A percentile compares a stretch with the other conserved stretches of the same genome.
These are phyloP conservation scores for Benthosema pterotum DNA, from an alignment of 2,797 vertebrate genomes.

Conservation along the genomic window DNA sequence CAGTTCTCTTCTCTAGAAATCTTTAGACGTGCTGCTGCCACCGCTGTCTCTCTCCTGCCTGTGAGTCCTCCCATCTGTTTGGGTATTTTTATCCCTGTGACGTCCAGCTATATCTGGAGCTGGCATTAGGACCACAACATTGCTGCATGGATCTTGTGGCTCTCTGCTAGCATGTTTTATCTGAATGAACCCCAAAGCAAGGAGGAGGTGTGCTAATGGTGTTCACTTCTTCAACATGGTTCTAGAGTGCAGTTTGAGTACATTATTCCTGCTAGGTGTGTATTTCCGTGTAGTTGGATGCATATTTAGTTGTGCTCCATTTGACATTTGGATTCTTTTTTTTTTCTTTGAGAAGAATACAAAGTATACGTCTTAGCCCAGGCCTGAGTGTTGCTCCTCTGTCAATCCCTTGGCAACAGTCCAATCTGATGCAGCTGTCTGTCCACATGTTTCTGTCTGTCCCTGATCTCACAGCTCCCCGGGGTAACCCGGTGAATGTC, in stretches of 20 bases:
- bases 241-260: neutral
- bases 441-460: conserved; percentile 51
- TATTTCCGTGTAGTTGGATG: neutral
- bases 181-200: conserved; percentile 34
- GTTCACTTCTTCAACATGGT: conserved; percentile 26
- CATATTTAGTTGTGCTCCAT: conserved; percentile 1
- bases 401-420: conserved; percentile 20
- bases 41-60: conserved; percentile 44
- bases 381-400: conserved; percentile 20
- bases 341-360: neutral
- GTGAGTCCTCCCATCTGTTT: conserved; percentile 73
- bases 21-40: conserved; percentile 48
- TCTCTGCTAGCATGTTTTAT: conserved; percentile 45
- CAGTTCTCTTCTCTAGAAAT: conserved; percentile 63
- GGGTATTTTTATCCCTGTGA: conserved; percentile 76
- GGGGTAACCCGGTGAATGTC: conserved; percentile 48
- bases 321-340: neutral
- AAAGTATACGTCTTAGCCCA: neutral
- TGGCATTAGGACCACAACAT: conserved; percentile 61
- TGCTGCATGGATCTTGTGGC: conserved; percentile 42
- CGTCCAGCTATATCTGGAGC: conserved; percentile 76
- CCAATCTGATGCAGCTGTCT: conserved; percentile 47
- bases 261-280: neutral
- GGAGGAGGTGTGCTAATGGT: conserved; percentile 46
- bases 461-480: conserved; percentile 41